These are phyloP conservation scores for Hydrozoanthus tunicans DNA, from an alignment of 64 coral and sea anemone genomes.

Conservation along the genomic window DNA sequence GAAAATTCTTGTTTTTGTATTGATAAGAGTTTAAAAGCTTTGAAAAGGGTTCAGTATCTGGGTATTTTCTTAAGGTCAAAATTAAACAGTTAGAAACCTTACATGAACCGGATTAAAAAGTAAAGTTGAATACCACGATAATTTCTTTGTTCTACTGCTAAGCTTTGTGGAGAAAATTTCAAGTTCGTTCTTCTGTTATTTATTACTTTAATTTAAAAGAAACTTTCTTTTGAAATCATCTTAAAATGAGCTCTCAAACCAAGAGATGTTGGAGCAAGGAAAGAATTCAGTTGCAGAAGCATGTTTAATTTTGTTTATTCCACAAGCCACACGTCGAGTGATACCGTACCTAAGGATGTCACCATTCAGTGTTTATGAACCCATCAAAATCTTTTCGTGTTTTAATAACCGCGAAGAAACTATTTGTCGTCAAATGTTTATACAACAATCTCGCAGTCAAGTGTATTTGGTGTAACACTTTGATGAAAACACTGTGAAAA, in stretches of 20 bases:
- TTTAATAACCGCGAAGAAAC: constrained; percentile 7
- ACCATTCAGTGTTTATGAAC: not conserved
- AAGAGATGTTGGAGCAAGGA: not conserved
- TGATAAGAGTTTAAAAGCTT: no score
- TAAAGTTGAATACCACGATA: no score
- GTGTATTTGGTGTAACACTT: constrained; percentile 27
- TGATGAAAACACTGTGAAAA: constrained; percentile 41
- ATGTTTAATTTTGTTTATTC: constrained; percentile 6
- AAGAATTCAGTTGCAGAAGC: not conserved
- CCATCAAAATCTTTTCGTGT: constrained; percentile 1
- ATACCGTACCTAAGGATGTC: not conserved
- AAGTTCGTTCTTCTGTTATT: not conserved
- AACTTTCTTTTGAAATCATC: not conserved
- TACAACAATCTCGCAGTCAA: constrained; percentile 15
- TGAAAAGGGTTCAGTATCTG: no score
- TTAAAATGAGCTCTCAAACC: not conserved
- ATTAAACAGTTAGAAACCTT: no score
- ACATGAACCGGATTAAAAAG: no score
- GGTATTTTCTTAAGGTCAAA: no score
- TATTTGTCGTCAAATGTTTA: constrained; percentile 23
- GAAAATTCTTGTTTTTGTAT: no score
- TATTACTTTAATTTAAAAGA: not conserved
- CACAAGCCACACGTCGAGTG: not conserved
- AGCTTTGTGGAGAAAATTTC: not conserved
- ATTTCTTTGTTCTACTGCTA: not conserved